These are phyloP conservation scores for Papilio elwesi DNA, from an alignment of 2,888 invertebrate species.

Conservation along the genomic window DNA sequence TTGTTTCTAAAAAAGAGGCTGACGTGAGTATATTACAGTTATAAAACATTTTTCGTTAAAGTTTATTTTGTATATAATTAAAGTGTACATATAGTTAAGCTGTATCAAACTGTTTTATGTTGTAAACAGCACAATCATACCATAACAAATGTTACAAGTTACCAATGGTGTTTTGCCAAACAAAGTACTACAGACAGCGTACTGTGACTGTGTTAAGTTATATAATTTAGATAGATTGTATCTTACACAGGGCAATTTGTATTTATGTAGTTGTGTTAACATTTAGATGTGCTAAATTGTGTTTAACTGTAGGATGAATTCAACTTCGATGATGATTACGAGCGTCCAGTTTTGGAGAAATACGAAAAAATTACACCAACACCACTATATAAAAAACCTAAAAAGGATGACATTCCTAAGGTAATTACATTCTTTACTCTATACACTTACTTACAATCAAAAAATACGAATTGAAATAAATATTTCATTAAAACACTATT, in stretches of 20 bases:
- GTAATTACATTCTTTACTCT: conserved; percentile 66
- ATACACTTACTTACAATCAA: conserved; percentile 49
- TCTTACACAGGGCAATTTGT: conserved; percentile 53
- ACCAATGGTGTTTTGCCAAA: not conserved
- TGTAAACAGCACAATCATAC: conserved; percentile 29
- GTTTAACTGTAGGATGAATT: conserved; percentile 75
- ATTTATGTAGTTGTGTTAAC: conserved; percentile 63
- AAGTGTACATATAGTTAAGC: conserved; percentile 28
- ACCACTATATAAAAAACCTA: conserved; percentile 80
- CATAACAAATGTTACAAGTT: conserved; percentile 44
- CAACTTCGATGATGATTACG: conserved; percentile 88
- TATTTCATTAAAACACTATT: conserved; percentile 30
- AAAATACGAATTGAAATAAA: conserved; percentile 36
- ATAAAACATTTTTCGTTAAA: conserved; percentile 53
- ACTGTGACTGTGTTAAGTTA: not conserved
- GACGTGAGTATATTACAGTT: conserved; percentile 68
- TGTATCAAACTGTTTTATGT: conserved; percentile 20
- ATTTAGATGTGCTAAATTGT: conserved; percentile 68
- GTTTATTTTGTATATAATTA: conserved; percentile 48
- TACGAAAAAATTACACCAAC: conserved; percentile 86
- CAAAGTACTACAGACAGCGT: conserved; percentile 6
- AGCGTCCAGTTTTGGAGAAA: conserved; percentile 89
- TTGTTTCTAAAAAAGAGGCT: conserved; percentile 77
- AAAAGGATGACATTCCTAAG: conserved; percentile 77
- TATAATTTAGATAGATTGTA: not conserved